Evolutionary conservation across 2,888 invertebrate species (phyloP), one percentile per base, ranked within the genome.

Genomic region (Oithona nana): DNA sequence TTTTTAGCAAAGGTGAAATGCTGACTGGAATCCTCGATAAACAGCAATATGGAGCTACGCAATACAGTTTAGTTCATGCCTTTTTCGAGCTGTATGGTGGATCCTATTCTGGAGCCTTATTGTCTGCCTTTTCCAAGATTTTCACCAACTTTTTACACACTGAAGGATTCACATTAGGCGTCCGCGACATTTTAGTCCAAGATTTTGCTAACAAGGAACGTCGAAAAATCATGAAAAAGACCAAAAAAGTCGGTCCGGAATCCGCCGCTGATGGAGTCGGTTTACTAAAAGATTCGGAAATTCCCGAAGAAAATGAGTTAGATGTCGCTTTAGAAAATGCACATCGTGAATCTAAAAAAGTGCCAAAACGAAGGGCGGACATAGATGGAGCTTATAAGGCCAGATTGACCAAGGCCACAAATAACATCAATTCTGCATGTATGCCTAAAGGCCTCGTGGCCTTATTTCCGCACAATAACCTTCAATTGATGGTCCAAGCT

Each of bases 401-500:
- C 16, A 72, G 80, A 20, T 76, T 94, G 51, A 89, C 93, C 72
- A 78, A 81, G 3, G 84, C 82, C 68, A 94, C 92, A 59, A 93
- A 97, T 70, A 81, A 84, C 54, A 93, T 98, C 63, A 92, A 90
- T 70, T 28, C 49, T 22, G 63, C 39, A 3, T 64, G 64, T 29
- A 22, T 64, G 28, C 63, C 64, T 13, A 20, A 79, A 64, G 95
- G 95, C 1, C 77, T 99, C 51, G 74, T 89, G 6, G 82, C 83
- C 66, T 81, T 83, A 68, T 98, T 98, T 71, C 97, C 98, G 0
- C 75, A 81, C 22, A 99, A 99, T 73, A 94, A 94, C 75, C 79
- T 99, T n/a, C 95, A 97, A 72, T 74, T 98, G 67, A 97, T 99
- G 95, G 94, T 98, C 0, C 83, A 89, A 69, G 93, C 97, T 22